Evolutionary conservation across 1,140 invertebrate genomes (phyloP).

Genomic region (Penaeus chinensis): DNA sequence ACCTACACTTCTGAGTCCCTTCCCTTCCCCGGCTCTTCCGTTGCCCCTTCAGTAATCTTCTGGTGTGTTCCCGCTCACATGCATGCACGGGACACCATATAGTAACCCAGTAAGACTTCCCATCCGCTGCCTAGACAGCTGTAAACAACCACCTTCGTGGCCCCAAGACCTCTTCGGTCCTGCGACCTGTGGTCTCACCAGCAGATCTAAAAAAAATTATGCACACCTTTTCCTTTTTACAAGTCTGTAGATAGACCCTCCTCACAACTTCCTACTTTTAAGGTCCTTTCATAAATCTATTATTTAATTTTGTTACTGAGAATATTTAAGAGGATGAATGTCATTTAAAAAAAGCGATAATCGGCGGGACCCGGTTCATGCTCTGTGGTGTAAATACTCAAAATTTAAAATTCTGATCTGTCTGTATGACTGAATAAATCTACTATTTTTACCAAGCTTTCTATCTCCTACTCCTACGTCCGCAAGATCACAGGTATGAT

Average conservation of each 20-base stretch:
- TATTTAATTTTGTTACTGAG: neutral
- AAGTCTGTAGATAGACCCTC: slow-evolving; percentile 16
- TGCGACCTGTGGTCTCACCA: too few relatives aligned
- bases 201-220: neutral
- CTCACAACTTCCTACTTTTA: neutral
- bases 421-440: slow-evolving; percentile 34
- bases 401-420: slow-evolving; percentile 19
- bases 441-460: slow-evolving; percentile 21
- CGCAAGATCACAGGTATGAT: neutral
- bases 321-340: slow-evolving; percentile 24
- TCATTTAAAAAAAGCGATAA: slow-evolving; percentile 22
- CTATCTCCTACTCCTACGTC: neutral
- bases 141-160: neutral
- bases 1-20: neutral
- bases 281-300: neutral
- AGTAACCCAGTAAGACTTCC: too few relatives aligned
- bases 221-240: neutral
- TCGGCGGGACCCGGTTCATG: slow-evolving; percentile 52
- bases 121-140: too few relatives aligned
- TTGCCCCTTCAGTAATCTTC: too few relatives aligned
- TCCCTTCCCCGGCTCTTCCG: too few relatives aligned
- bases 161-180: neutral
- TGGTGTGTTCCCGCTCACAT: too few relatives aligned
- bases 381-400: neutral
- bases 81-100: too few relatives aligned